A percentile compares a stretch with the other conserved stretches of the same genome.
Conservation (phyloP, 2,888 invertebrate species). For the Dasysyrphus albostriatus region DNA sequence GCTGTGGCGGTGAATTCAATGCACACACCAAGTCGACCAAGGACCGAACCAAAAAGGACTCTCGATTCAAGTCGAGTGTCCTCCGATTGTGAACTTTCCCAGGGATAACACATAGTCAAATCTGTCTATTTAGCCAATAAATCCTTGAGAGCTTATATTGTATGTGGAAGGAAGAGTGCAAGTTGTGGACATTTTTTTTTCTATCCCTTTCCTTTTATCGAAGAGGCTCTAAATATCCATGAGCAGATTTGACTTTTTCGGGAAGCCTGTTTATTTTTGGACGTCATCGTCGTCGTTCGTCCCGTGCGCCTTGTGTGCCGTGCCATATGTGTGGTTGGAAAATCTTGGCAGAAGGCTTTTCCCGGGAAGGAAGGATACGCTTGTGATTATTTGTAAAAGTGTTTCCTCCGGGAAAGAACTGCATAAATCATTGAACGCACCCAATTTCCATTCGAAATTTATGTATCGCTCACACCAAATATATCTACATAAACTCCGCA, state of each 20-base stretch:
- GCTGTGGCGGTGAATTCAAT: constrained; percentile 43
- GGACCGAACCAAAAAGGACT: constrained; percentile 43
- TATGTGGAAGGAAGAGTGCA: constrained; percentile 48
- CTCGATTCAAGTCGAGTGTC: constrained; percentile 44
- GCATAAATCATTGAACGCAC: constrained; percentile 74
- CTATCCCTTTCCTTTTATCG: constrained; percentile 17
- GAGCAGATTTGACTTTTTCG: background rate
- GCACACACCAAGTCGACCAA: constrained; percentile 60
- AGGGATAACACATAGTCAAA: constrained; percentile 81
- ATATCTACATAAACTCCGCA: constrained; percentile 3
- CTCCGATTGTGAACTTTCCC: constrained; percentile 75
- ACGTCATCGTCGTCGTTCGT: constrained; percentile 15
- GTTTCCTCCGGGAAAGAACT: constrained; percentile 53
- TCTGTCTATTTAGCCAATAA: constrained; percentile 83
- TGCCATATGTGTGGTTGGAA: constrained; percentile 58
- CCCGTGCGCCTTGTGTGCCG: constrained; percentile 36
- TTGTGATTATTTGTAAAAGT: constrained; percentile 74
- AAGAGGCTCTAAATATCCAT: constrained; percentile 9
- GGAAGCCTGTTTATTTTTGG: constrained; percentile 51
- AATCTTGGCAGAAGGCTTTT: constrained; percentile 50
- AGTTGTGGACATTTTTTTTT: constrained; percentile 50
- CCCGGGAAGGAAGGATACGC: constrained; percentile 53
- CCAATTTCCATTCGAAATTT: constrained; percentile 69
- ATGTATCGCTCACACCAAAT: constrained; percentile 51
- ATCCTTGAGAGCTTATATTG: constrained; percentile 80